Conservation (phyloP, 2,797 vertebrate genomes). For the Dermochelys coriacea region DNA sequence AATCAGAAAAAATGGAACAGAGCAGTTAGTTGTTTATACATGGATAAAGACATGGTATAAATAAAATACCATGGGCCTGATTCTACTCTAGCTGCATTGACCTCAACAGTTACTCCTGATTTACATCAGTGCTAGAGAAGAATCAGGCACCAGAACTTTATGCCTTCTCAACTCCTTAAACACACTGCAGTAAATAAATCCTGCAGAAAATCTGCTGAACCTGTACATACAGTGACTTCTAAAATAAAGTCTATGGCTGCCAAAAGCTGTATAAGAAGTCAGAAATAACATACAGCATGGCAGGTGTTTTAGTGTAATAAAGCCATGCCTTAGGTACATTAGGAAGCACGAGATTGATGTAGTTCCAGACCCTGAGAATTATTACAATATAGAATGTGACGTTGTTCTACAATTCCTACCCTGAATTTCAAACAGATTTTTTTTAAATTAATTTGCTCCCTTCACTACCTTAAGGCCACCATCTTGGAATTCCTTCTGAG, state of each 20-base stretch:
- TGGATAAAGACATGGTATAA: not conserved
- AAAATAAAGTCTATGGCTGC: constrained; percentile 72
- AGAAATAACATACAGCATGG: constrained; percentile 70
- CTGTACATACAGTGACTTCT: constrained; percentile 69
- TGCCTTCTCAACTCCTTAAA: constrained; percentile 64
- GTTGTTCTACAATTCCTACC: constrained; percentile 34
- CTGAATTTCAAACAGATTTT: not conserved
- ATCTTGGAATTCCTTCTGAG: constrained; percentile 35
- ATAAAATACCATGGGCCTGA: not conserved
- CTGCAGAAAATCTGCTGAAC: constrained; percentile 70
- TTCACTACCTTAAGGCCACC: constrained; percentile 39
- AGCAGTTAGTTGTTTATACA: not conserved
- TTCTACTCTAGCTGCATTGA: not conserved
- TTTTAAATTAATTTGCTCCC: not conserved
- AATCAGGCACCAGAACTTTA: constrained; percentile 28
- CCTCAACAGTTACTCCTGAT: not conserved
- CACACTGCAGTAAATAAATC: constrained; percentile 45
- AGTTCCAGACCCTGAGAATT: constrained; percentile 50
- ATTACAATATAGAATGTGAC: not conserved
- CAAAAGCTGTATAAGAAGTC: constrained; percentile 66
- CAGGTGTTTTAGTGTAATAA: constrained; percentile 69
- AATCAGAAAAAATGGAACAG: constrained; percentile 19
- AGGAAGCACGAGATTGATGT: constrained; percentile 57
- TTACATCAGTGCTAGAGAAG: constrained; percentile 15
- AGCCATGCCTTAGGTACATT: constrained; percentile 54